Evolutionary conservation across 2,797 vertebrate species (phyloP).

Genomic region (Phoeniculus purpureus): DNA sequence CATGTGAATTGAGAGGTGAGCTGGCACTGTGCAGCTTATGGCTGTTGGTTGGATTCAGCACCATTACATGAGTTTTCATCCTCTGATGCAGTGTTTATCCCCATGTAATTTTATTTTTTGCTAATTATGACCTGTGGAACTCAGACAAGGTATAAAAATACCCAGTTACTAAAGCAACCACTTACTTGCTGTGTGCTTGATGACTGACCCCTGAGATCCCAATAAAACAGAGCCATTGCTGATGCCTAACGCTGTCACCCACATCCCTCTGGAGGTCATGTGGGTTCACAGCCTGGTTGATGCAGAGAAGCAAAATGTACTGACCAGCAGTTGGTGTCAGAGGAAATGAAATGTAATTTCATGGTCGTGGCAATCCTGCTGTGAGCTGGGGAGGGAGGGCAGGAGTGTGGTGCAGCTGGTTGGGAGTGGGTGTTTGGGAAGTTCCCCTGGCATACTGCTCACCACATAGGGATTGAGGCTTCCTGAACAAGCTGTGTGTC

Average conservation of each 20-base stretch:
- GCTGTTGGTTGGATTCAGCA: neutral
- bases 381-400: neutral
- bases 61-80: neutral
- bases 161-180: too few species aligned
- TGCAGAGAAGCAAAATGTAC: too few species aligned
- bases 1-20: neutral
- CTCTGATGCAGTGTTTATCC: neutral
- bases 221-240: too few species aligned
- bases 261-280: too few species aligned
- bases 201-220: too few species aligned
- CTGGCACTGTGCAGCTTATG: fast-evolving
- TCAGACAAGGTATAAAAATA: neutral
- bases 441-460: neutral
- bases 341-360: neutral
- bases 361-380: neutral
- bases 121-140: neutral
- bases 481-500: neutral
- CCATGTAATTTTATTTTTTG: neutral
- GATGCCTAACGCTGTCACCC: too few species aligned
- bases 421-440: neutral
- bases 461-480: neutral
- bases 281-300: too few species aligned
- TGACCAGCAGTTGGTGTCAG: too few species aligned
- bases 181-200: too few species aligned
- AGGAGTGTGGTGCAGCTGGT: neutral